Conservation (phyloP, 2,797 vertebrate genomes). For the Naso thynnoides region DNA sequence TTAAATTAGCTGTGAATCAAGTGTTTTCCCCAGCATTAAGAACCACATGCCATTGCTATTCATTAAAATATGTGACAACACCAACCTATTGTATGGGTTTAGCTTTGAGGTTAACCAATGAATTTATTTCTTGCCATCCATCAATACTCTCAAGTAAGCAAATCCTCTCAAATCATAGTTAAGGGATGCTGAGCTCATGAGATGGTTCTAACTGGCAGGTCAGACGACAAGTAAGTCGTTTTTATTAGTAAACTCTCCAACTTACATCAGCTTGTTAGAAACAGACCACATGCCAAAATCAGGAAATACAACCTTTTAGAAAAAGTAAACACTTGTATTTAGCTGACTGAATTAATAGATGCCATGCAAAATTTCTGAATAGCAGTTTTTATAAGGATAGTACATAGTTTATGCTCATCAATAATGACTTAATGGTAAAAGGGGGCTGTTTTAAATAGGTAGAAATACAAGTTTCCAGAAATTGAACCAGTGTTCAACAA, state of each 20-base stretch:
- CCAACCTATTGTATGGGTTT: constrained; percentile 21
- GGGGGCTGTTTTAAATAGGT: neutral
- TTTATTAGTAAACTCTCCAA: constrained; percentile 8
- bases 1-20: neutral
- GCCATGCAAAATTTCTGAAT: neutral
- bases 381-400: too few species aligned
- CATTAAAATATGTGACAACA: too few species aligned
- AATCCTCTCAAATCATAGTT: neutral
- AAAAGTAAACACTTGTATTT: neutral
- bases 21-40: constrained; percentile 3
- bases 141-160: neutral
- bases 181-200: neutral
- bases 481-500: neutral
- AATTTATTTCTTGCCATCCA: neutral
- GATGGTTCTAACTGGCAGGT: neutral
- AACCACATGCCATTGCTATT: constrained; percentile 11
- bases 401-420: neutral
- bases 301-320: neutral
- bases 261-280: neutral
- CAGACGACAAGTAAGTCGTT: neutral
- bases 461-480: neutral
- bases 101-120: neutral
- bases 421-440: neutral
- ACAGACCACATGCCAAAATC: neutral
- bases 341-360: neutral